phyloP scores from a whole-genome alignment of 2,888 invertebrate species.

The Ophioninae sp. region DNA sequence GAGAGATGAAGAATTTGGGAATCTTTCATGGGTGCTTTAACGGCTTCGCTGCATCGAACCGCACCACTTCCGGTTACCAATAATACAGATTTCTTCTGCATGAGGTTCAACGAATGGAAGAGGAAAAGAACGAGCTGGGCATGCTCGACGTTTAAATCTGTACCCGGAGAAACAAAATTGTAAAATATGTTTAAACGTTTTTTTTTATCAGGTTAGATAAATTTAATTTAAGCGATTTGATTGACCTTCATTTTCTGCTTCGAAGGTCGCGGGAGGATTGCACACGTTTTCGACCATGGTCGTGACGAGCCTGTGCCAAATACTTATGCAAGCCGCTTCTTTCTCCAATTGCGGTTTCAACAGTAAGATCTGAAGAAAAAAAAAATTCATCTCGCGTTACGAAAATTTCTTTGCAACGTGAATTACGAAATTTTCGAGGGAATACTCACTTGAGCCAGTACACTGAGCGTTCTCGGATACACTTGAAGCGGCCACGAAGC shows the following conservation, averaged over 20 bases:
- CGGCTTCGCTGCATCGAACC: slow-evolving; percentile 86
- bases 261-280: slow-evolving; percentile 84
- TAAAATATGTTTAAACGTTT: neutral
- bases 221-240: slow-evolving; percentile 14
- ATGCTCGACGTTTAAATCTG: slow-evolving; percentile 97
- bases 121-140: slow-evolving; percentile 95
- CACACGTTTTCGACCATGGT: slow-evolving; percentile 93
- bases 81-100: slow-evolving; percentile 97
- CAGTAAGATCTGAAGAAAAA: slow-evolving; percentile 84
- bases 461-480: slow-evolving; percentile 89
- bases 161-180: neutral
- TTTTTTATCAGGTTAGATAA: neutral
- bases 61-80: slow-evolving; percentile 90
- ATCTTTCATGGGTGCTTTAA: slow-evolving; percentile 84
- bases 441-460: slow-evolving; percentile 87
- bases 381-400: slow-evolving; percentile 37
- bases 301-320: slow-evolving; percentile 95
- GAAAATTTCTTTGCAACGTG: slow-evolving; percentile 1
- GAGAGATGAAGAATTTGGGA: slow-evolving; percentile 91
- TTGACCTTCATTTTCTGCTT: slow-evolving; percentile 89
- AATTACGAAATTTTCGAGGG: neutral
- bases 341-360: slow-evolving; percentile 91
- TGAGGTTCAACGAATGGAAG: slow-evolving; percentile 96
- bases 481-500: slow-evolving; percentile 90
- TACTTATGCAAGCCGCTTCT: slow-evolving; percentile 93